These are phyloP conservation scores for Eremobia ochroleuca DNA, from an alignment of 2,888 invertebrate genomes.

Conservation along the genomic window DNA sequence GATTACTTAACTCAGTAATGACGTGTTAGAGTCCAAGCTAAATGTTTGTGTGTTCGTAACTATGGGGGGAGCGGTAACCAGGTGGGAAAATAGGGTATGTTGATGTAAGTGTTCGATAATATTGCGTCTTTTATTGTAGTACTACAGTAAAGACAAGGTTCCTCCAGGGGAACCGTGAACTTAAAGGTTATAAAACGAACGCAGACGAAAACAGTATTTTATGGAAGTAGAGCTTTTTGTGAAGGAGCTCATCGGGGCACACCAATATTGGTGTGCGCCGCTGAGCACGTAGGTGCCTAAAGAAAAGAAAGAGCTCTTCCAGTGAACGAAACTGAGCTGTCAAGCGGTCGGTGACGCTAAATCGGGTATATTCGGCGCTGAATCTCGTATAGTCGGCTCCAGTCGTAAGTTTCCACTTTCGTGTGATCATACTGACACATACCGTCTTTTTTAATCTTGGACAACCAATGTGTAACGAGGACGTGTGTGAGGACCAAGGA, in stretches of 20 bases:
- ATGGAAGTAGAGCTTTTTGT: background rate
- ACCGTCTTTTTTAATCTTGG: background rate
- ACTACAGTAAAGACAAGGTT: background rate
- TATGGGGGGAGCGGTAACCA: slow-evolving; percentile 53
- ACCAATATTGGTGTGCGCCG: too few relatives aligned
- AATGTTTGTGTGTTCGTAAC: slow-evolving; percentile 50
- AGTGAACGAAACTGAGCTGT: background rate
- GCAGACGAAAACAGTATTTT: background rate
- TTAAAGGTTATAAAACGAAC: background rate
- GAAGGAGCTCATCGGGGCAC: background rate
- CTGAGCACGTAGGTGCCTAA: too few relatives aligned
- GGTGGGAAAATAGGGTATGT: slow-evolving; percentile 23
- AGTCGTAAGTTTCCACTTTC: background rate
- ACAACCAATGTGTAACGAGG: background rate
- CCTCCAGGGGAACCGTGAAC: slow-evolving; percentile 22
- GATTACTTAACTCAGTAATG: slow-evolving; percentile 39
- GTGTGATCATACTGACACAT: background rate
- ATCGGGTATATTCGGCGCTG: background rate
- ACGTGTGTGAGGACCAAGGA: background rate
- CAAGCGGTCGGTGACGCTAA: background rate
- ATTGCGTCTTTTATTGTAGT: slow-evolving; percentile 1
- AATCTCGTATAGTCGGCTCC: background rate
- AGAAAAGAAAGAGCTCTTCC: too few relatives aligned
- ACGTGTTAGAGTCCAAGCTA: background rate
- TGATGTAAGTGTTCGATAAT: slow-evolving; percentile 26